phyloP scores from a whole-genome alignment of 2,888 invertebrate genomes.

The Myopa tessellatipennis region DNA sequence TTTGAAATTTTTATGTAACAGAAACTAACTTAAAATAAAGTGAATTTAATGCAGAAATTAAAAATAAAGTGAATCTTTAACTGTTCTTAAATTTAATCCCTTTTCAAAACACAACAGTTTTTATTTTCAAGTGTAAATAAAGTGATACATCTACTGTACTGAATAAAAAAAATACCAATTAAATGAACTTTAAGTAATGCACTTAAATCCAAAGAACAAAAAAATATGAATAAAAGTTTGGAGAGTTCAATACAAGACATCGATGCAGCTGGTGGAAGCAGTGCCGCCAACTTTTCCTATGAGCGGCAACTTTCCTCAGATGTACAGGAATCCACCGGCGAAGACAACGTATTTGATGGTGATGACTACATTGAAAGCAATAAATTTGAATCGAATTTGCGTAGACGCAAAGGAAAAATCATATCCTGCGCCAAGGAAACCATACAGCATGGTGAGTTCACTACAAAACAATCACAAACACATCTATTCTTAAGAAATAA shows the following conservation, averaged over 20 bases:
- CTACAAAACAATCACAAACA: conserved; percentile 24
- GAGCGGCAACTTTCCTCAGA: conserved; percentile 66
- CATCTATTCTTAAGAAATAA: too few species aligned
- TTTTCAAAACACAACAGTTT: too few species aligned
- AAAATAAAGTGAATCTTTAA: too few species aligned
- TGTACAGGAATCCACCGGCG: conserved; percentile 61
- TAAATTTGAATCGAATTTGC: conserved; percentile 67
- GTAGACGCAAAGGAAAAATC: conserved; percentile 68
- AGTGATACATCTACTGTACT: not conserved
- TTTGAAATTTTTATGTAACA: conserved; percentile 25
- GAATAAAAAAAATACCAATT: not conserved
- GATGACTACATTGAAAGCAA: conserved; percentile 64
- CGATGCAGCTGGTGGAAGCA: conserved; percentile 51
- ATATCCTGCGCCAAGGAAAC: conserved; percentile 69
- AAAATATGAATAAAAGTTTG: conserved; percentile 63
- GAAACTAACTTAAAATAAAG: too few species aligned
- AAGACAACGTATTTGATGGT: conserved; percentile 56
- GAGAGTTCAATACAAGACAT: conserved; percentile 61
- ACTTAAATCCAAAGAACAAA: not conserved
- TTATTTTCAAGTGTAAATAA: not conserved
- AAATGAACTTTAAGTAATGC: not conserved
- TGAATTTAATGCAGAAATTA: too few species aligned
- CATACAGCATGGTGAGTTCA: conserved; percentile 66
- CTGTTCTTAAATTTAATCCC: too few species aligned
- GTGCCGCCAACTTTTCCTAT: conserved; percentile 55